Evolutionary conservation across 2,113 vertebrate genomes (phyloP), one percentile per base, ranked within the genome.

Genomic region (Aplodontia rufa): DNA sequence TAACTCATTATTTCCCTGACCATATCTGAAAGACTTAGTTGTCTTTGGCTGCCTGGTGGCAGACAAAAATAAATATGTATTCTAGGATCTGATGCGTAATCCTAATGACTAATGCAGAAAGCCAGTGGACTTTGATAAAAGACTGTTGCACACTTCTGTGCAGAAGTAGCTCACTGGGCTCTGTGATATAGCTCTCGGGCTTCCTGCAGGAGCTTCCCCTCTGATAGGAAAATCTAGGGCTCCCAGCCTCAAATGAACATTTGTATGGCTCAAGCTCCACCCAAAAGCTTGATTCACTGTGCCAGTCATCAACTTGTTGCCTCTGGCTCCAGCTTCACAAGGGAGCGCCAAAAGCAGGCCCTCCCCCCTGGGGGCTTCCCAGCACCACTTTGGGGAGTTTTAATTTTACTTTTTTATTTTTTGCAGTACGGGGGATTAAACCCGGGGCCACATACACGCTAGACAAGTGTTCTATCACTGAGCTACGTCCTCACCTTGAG

Each of bases 1-100:
- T 68, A 82, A 82, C 37, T 92, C 49, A 40, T 45, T 69, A 47
- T 69, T 95, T 94, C 45, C 53, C 86, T 94, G 51, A 68, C 58
- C 17, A 45, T 14, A 40, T 16, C 40, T 69, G 45, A 80, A 75
- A 58, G 64, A 37, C 60, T 37, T 30, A 49, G n/a, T 82, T 90
- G 35, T 51, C 87, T 66, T 60, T 47, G 66, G 1, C 60, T 85
- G 51, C 64, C 51, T 79, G 51, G 47, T 30, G 64, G 47, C 14
- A 89, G 51, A 78, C 7, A 58, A 80, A 80, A 37, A 26, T 68
- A 47, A 28, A 87, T 20, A 32, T 37, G 17, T 51, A 11, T 40
- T 64, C 40, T 78, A 37, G 26, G 64, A 26, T 17, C 32, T 58
- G 24, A 64, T 26, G 35, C 32, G 35, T 45, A 19, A 68, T 58